Base-by-base conservation (phyloP, 2,888 invertebrate species). In the Unio delphinus region DNA sequence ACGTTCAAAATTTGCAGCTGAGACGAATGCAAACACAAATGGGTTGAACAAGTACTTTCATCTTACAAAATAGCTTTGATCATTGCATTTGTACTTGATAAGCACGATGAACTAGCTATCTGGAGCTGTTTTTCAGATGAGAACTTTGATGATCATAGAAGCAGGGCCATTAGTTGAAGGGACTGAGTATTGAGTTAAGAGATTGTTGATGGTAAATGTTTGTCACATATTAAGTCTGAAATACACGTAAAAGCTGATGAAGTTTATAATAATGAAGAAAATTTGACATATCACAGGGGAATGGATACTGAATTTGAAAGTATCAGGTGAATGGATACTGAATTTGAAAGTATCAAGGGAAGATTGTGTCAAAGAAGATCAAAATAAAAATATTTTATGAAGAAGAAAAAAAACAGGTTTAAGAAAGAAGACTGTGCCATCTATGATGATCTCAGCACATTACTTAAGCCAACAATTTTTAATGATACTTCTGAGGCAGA, bases 1-100 rank as follows among this genome's bases (percentile, higher is more conserved):
- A 18, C 34, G 76, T 0, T 73, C 75, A 23, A 68, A 64, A 4
- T 67, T 67, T 68, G 69, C 80, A 30, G 68, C 30, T 17, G 73
- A 75, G 54, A 72, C 74, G 8, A 66, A 70, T n/a, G 6, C 65
- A 6, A 59, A 56, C 6, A 70, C 75, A 34, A 75, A 75, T 55
- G 75, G 74, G 4, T 45, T 76, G 26, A 26, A 54, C 8, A 72
- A 75, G 30, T 74, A 75, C 26, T 76, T 79, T 55, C 17, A n/a
- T 34, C 55, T 0, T 74, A 76, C 65, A 78, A 76, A 67, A 61
- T 65, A 58, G 71, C 61, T 15, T 23, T 74, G 18, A 8, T 76
- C 3, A 55, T 65, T 45, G 74, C 69, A 18, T 67, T 75, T 20
- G 64, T 78, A 59, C 61, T 75, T 18, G 76, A 76, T 73, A 68